A percentile compares a stretch with the other conserved stretches of the same genome.
Conservation (phyloP, 2,888 invertebrate species). For the Saturnia japonica region DNA sequence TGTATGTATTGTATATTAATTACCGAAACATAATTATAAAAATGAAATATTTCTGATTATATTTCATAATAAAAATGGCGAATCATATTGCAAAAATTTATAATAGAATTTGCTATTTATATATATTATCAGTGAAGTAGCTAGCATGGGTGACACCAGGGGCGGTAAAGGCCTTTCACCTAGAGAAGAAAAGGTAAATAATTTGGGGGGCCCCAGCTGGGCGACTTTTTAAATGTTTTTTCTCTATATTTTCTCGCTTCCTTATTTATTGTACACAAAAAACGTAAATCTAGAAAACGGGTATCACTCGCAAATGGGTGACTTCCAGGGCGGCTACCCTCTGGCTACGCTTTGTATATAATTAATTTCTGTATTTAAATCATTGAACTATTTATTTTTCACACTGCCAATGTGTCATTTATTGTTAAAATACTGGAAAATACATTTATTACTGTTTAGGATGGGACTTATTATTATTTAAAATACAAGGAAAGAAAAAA, state of each 20-base stretch:
- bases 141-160: too few relatives aligned
- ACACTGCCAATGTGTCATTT: conserved; percentile 5
- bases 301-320: too few relatives aligned
- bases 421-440: background rate
- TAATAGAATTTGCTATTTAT: background rate
- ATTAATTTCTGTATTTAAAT: background rate
- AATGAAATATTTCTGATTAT: background rate
- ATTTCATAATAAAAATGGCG: background rate
- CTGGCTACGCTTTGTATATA: too few relatives aligned
- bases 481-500: background rate
- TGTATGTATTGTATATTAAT: background rate
- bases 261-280: too few relatives aligned
- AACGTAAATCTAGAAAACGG: too few relatives aligned
- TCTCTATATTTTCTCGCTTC: too few relatives aligned
- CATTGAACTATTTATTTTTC: background rate
- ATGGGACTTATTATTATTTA: background rate
- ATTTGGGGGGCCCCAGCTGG: too few relatives aligned
- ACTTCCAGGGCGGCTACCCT: too few relatives aligned
- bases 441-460: background rate
- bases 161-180: too few relatives aligned
- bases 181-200: too few relatives aligned
- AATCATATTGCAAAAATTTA: background rate
- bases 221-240: too few relatives aligned
- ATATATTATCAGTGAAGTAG: background rate
- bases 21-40: background rate